Evolutionary conservation across 2,113 vertebrate species (phyloP).

Genomic region (Scomber japonicus): DNA sequence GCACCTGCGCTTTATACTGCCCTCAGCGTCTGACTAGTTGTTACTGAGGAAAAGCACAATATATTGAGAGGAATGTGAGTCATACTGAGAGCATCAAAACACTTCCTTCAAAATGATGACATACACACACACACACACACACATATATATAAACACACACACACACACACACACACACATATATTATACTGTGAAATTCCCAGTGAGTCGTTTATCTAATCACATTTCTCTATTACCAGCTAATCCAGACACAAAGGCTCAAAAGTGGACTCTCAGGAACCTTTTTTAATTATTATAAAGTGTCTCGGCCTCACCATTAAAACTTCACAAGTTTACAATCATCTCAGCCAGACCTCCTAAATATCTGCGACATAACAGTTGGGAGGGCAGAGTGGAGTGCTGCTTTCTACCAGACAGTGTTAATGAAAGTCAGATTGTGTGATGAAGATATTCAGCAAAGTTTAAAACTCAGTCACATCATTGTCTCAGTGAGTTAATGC

Average conservation of each 20-base stretch:
- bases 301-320: conserved; percentile 46
- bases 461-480: conserved; percentile 28
- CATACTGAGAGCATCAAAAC: conserved; percentile 65
- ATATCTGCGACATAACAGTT: conserved; percentile 43
- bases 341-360: conserved; percentile 33
- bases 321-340: conserved; percentile 52
- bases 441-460: conserved; percentile 20
- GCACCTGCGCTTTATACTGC: conserved; percentile 63
- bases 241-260: conserved; percentile 65
- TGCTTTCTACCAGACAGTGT: conserved; percentile 5
- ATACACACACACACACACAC: conserved; percentile 35
- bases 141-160: conserved; percentile 9
- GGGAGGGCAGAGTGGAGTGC: conserved; percentile 19
- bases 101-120: conserved; percentile 62
- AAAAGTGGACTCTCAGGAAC: conserved; percentile 36
- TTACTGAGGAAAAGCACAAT: conserved; percentile 51
- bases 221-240: conserved; percentile 60
- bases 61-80: conserved; percentile 67
- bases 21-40: conserved; percentile 54
- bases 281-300: conserved; percentile 48
- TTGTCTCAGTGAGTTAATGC: background rate
- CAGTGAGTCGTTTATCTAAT: conserved; percentile 57
- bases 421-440: conserved; percentile 32
- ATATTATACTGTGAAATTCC: conserved; percentile 51
- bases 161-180: background rate